Conservation (phyloP, 2,797 vertebrate genomes). For the Dendrocincla fuliginosa region DNA sequence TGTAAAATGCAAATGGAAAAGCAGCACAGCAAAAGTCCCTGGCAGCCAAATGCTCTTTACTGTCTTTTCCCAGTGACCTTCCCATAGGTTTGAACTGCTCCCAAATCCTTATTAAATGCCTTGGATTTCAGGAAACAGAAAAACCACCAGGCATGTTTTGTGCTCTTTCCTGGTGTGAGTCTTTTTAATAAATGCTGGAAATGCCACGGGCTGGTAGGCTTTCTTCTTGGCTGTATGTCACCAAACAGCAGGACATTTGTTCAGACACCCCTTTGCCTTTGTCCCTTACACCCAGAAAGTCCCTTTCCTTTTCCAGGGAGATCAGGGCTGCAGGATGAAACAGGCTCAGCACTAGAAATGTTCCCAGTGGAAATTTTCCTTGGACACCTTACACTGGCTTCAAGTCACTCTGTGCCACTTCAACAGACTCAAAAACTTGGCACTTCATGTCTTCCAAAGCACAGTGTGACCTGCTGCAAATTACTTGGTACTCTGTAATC, state of each 20-base stretch:
- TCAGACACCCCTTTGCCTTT: neutral
- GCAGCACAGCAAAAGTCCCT: neutral
- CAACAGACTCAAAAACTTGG: neutral
- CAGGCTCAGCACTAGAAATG: neutral
- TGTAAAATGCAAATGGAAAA: neutral
- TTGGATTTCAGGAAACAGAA: neutral
- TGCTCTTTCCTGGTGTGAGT: neutral
- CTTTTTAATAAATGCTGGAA: neutral
- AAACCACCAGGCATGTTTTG: neutral
- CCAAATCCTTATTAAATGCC: neutral
- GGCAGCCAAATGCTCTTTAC: neutral
- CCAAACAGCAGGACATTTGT: rapidly evolving
- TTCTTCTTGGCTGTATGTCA: neutral
- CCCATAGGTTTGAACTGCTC: neutral
- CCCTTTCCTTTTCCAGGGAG: neutral
- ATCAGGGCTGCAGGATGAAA: neutral
- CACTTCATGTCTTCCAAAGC: neutral
- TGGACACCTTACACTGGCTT: neutral
- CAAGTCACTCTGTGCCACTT: rapidly evolving
- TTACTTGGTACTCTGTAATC: neutral
- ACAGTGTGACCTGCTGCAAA: neutral
- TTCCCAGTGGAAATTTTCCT: neutral
- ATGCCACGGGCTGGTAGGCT: neutral
- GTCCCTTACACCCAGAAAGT: neutral
- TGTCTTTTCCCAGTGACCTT: neutral